Evolutionary conservation across 2,888 invertebrate genomes (phyloP).

Genomic region (Brachylomia viminalis): DNA sequence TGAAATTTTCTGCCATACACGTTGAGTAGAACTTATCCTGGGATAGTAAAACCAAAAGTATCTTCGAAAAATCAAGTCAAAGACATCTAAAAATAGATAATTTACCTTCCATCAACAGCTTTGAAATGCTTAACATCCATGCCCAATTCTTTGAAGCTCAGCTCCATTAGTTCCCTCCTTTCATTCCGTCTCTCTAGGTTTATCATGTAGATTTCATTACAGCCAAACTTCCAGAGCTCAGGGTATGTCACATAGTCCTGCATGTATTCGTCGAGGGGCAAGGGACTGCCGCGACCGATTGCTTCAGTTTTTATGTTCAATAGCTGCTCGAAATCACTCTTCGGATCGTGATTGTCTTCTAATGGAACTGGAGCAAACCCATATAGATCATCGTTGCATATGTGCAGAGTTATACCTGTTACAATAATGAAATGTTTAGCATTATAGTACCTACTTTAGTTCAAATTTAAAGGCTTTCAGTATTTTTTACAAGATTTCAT

Average conservation of each 20-base stretch:
- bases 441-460: background rate
- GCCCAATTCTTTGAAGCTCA: conserved; percentile 95
- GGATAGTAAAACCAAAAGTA: background rate
- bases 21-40: background rate
- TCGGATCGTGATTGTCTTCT: conserved; percentile 92
- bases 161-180: conserved; percentile 94
- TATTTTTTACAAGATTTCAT: background rate
- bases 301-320: conserved; percentile 94
- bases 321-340: conserved; percentile 93
- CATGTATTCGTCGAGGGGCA: conserved; percentile 84
- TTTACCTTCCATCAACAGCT: conserved; percentile 97
- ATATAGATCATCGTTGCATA: conserved; percentile 95
- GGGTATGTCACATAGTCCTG: conserved; percentile 80
- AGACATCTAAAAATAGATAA: background rate
- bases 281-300: conserved; percentile 90
- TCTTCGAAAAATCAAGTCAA: conserved; percentile 12
- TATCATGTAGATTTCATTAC: conserved; percentile 97
- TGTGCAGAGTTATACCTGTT: conserved; percentile 78
- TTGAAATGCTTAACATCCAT: conserved; percentile 93
- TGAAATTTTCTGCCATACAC: background rate
- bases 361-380: conserved; percentile 96
- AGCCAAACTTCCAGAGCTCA: conserved; percentile 91
- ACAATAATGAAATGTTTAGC: background rate
- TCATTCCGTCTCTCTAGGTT: conserved; percentile 96
- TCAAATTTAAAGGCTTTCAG: background rate